Evolutionary conservation across 2,113 vertebrate species (phyloP).

Genomic region (Cynopterus brachyotis): DNA sequence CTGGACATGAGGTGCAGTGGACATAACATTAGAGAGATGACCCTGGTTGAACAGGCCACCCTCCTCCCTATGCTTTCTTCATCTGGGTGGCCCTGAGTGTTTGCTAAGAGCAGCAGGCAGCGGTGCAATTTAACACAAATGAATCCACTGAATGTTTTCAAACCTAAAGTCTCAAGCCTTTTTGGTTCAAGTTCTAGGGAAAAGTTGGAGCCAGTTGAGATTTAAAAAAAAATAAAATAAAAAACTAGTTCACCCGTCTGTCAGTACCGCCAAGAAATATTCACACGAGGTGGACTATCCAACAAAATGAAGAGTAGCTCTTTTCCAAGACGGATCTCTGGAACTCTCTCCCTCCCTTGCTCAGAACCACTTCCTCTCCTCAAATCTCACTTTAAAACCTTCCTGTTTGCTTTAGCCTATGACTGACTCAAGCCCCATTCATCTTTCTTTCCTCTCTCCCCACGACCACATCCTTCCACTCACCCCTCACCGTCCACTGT

Average conservation of each 20-base stretch:
- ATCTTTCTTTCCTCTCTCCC: constrained; percentile 78
- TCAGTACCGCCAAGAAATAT: constrained; percentile 71
- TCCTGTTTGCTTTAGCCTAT: constrained; percentile 80
- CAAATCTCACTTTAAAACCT: constrained; percentile 81
- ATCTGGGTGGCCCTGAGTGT: constrained; percentile 28
- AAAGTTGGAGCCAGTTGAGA: constrained; percentile 56
- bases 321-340: constrained; percentile 73
- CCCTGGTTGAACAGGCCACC: not conserved
- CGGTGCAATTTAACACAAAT: not conserved
- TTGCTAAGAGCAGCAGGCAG: not conserved
- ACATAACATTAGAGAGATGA: not conserved
- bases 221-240: constrained; percentile 34
- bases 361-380: constrained; percentile 79
- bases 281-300: constrained; percentile 51
- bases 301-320: constrained; percentile 68
- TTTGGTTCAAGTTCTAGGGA: constrained; percentile 63
- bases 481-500: constrained; percentile 33
- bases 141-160: constrained; percentile 58
- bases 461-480: constrained; percentile 77
- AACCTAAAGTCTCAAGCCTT: constrained; percentile 32
- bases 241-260: constrained; percentile 50
- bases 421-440: constrained; percentile 76
- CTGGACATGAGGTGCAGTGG: not conserved
- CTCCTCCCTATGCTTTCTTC: not conserved
- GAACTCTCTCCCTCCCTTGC: constrained; percentile 63